Base-by-base conservation (phyloP, 2,888 invertebrate genomes). In the Amphiduros pacificus region DNA sequence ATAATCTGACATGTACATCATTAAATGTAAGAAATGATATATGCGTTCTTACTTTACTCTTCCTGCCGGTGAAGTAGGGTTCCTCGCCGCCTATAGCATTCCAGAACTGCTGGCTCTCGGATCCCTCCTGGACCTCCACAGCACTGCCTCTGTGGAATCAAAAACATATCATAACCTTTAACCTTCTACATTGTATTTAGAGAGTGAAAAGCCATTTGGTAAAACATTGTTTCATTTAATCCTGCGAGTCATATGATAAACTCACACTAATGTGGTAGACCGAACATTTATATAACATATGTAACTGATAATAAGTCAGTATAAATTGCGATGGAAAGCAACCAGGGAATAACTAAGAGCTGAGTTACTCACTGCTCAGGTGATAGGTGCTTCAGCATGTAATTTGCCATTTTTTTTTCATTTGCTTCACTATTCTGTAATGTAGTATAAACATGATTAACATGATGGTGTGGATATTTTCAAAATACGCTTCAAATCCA, bases 61-160 rank as follows among this genome's bases (percentile, higher is more conserved):
- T 51, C 26, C 49, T 50, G 2, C 82, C 81, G 28, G 77, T 82
- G 24, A 83, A 80, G 84, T 88, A 85, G 70, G 84, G 69, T 28
- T 87, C 86, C 69, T 87, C 86, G 54, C 91, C 91, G 49, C 91
- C 91, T 40, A 93, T 82, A n/a, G 88, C 86, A 14, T 86, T 80
- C 90, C 93, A 93, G 82, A 93, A 93, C 64, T 89, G 89, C 0
- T 87, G 83, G 67, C 88, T 88, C 79, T 93, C 93, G 78, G 90
- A 89, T 17, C 89, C 89, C 88, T 83, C 83, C 14, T 71, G 68
- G 4, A 82, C 67, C 44, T 74, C 62, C 5, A 71, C 61, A n/a
- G 77, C 63, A 24, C 76, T 75, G 48, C 74, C 70, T 26, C 60
- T 62, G 29, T 4, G n/a, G n/a, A n/a, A n/a, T n/a, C n/a, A n/a